Evolutionary conservation across 2,113 vertebrate species (phyloP), one percentile per base, ranked within the genome.

Genomic region (Carassius carassius): DNA sequence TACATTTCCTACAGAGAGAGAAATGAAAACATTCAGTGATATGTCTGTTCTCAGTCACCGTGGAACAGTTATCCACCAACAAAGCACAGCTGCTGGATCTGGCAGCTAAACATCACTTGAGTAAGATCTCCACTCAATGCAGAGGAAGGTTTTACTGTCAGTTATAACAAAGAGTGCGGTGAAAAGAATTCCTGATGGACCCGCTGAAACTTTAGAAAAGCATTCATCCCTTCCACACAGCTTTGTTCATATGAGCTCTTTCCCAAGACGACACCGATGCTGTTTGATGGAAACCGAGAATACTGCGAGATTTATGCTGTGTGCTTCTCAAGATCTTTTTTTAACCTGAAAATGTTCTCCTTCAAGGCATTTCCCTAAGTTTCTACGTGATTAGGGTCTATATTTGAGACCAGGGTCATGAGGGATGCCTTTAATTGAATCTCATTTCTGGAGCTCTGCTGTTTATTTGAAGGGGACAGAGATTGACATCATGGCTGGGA

Each of bases 391-490:
- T 41, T 65, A 41, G 3, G 1, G n/a, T 49, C 70, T 86, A n/a
- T 62, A 47, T 88, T 51, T 84, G 35, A 70, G 70, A 54, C 37
- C 6, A n/a, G 41, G 74, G 80, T 60, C 74, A 72, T 6, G 65
- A 60, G 83, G 73, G 78, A 85, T 47, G 51, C 63, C 49, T 70
- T 81, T 80, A 83, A 85, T 83, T 81, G 25, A 32, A 83, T 81
- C 76, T 73, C 3, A 44, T 73, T 87, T 87, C 75, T 81, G 67
- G 25, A 56, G 35, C 41, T 73, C 37, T 51, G 16, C 35, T 80
- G 89, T 88, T 85, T 88, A 84, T 84, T 84, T 88, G 65, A 70
- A 85, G 67, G 72, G 54, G 29, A 23, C 62, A 21, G 51, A n/a
- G 73, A 85, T 83, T 82, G 60, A 35, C 65, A 87, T 88, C 81